Evolutionary conservation across 2,797 vertebrate genomes (phyloP), one percentile per base, ranked within the genome.

Genomic region (Acomys russatus): DNA sequence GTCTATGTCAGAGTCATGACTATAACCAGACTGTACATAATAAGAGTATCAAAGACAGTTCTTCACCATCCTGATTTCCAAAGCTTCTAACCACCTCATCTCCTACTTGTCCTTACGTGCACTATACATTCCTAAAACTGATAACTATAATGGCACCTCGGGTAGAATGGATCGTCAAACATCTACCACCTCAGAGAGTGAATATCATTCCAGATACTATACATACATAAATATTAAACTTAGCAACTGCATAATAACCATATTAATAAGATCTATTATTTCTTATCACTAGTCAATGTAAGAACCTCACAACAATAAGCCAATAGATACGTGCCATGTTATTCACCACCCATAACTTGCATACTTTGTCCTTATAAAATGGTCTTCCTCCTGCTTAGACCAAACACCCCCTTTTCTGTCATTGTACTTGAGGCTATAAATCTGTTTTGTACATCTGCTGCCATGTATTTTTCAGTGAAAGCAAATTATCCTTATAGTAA

Each of bases 221-320:
- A 3, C 30, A n/a, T 74, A 35, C 82, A 87, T 84, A 91, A 89
- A 88, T 38, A 90, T 23, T 49, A 35, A 79, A 33, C 74, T 66
- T 80, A 87, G 68, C n/a, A 85, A 70, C 1, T 90, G 56, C n/a
- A 51, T 68, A 90, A 80, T 71, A 82, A 92, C 18, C 17, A 9
- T 64, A 20, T 51, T 86, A 77, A 51, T 97, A 90, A 94, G 17
- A 68, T 61, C 35, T 59, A 38, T 30, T 79, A 2, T 66, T 74
- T 92, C 63, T 90, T 9, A 82, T 90, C 35, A n/a, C 74, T 78
- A 88, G 61, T 7, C 86, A 71, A 15, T 59, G 0, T 23, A 38
- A 63, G 0, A 1, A 77, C 64, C 85, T 92, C 51, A 85, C 1
- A 66, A 1, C 14, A 88, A 56, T 2, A 6, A 88, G 12, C 68